Conservation (phyloP, 2,113 vertebrate species). For the Daubentonia madagascariensis region DNA sequence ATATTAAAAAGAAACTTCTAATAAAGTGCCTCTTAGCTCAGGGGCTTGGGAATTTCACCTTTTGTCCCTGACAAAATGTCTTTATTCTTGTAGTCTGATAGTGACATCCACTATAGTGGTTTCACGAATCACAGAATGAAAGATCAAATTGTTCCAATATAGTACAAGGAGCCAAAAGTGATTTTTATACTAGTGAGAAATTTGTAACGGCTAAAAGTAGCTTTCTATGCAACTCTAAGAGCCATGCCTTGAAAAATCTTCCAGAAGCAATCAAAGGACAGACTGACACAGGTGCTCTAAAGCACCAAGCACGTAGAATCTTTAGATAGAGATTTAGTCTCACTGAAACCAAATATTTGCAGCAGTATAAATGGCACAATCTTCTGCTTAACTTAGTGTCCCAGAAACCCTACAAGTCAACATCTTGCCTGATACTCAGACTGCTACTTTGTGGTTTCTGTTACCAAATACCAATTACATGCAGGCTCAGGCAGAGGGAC, state of each 20-base stretch:
- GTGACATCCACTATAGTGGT: slow-evolving; percentile 13
- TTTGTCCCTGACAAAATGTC: slow-evolving; percentile 53
- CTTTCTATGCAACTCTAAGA: not conserved
- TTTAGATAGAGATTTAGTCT: not conserved
- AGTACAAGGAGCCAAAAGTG: slow-evolving; percentile 1
- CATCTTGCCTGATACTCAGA: not conserved
- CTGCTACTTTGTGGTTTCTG: not conserved
- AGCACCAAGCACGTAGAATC: not conserved
- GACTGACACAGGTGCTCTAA: not conserved
- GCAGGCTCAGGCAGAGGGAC: not conserved
- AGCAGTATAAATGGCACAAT: not conserved
- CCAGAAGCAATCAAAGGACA: not conserved
- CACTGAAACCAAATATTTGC: not conserved
- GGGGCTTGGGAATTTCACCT: slow-evolving; percentile 69
- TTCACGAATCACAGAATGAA: slow-evolving; percentile 57
- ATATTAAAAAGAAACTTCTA: slow-evolving; percentile 40
- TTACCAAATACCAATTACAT: not conserved
- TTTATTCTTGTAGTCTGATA: slow-evolving; percentile 36
- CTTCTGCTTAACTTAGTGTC: not conserved
- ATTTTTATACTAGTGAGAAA: slow-evolving; percentile 42
- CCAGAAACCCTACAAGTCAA: not conserved
- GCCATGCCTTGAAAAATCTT: not conserved
- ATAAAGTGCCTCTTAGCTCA: slow-evolving; percentile 55
- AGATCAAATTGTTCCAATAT: slow-evolving; percentile 51
- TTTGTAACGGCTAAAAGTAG: not conserved